phyloP scores from a whole-genome alignment of 2,888 invertebrate genomes.

The Acanthosepion lycidas region DNA sequence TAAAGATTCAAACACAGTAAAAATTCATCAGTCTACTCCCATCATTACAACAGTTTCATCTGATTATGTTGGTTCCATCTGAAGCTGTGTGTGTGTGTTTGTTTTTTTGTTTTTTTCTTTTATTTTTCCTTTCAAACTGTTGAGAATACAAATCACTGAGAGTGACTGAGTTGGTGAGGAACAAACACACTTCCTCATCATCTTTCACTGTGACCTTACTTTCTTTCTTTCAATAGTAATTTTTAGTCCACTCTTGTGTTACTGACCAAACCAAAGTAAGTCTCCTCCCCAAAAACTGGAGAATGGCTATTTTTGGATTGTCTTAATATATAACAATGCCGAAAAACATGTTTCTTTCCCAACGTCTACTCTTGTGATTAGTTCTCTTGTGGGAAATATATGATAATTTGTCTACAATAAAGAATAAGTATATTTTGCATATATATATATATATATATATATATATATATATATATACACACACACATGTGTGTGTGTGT shows the following conservation, averaged over 20 bases:
- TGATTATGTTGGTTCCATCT: neutral
- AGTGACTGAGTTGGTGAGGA: neutral
- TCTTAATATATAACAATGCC: constrained; percentile 22
- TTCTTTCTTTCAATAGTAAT: neutral
- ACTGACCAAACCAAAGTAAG: constrained; percentile 23
- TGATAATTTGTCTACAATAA: neutral
- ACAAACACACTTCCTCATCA: neutral
- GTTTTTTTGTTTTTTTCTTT: neutral
- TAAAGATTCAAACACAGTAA: neutral
- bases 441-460: neutral
- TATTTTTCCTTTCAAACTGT: neutral
- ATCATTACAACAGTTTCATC: constrained; percentile 17
- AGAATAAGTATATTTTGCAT: neutral
- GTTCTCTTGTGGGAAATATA: neutral
- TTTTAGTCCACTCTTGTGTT: constrained; percentile 20
- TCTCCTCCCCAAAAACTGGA: constrained; percentile 33
- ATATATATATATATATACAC: neutral
- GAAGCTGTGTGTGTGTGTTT: neutral
- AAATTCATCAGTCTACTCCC: neutral
- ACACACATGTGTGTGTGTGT: neutral
- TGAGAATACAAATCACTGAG: neutral
- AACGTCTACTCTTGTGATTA: neutral
- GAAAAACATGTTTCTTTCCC: constrained; percentile 6
- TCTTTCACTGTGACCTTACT: neutral
- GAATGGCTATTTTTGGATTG: constrained; percentile 33